These are phyloP conservation scores for Ips typographus DNA, from an alignment of 1,140 invertebrate genomes.

Conservation along the genomic window DNA sequence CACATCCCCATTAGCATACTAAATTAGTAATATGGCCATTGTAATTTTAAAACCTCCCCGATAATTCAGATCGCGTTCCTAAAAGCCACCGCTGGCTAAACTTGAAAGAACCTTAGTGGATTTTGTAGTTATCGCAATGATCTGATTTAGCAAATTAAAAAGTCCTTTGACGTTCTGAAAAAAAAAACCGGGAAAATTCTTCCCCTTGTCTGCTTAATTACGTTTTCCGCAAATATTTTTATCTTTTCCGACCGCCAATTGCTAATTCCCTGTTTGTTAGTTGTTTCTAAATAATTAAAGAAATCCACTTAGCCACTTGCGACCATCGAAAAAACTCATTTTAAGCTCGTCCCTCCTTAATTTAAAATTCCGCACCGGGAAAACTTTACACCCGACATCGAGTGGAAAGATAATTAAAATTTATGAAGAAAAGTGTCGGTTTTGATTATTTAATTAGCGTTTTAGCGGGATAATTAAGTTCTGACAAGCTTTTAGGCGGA, in stretches of 20 bases:
- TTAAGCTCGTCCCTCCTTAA: constrained; percentile 12
- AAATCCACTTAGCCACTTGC: constrained; percentile 30
- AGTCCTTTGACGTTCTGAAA: not conserved
- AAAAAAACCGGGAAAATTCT: constrained; percentile 4
- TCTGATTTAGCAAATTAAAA: no score
- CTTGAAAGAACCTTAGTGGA: not conserved
- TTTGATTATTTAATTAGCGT: constrained; percentile 29
- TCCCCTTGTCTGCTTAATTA: constrained; percentile 5
- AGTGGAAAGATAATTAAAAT: constrained; percentile 31
- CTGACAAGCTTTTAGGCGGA: constrained; percentile 3
- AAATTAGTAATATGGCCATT: constrained; percentile 26
- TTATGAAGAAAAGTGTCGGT: constrained; percentile 23
- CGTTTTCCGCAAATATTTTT: constrained; percentile 15
- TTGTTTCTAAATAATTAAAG: constrained; percentile 31
- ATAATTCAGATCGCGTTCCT: not conserved
- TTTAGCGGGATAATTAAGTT: constrained; percentile 17
- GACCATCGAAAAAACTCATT: constrained; percentile 27
- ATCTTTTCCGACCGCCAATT: constrained; percentile 11
- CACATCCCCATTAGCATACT: constrained; percentile 20
- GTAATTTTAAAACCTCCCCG: constrained; percentile 13
- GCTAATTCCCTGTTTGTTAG: constrained; percentile 28
- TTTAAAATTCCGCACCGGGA: constrained; percentile 20
- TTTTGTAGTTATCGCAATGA: no score
- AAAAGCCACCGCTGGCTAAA: not conserved
- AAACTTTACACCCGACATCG: constrained; percentile 21